phyloP scores from a whole-genome alignment of 2,113 vertebrate genomes.

The cat (Felis catus) region F.catus_Fca126_mat1.0 CM031412.1:113307001-113307500 shows the following conservation, averaged over 20 bases:
- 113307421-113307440: neutral
- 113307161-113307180: neutral
- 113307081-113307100: neutral
- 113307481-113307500: neutral
- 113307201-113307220: neutral
- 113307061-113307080: neutral
- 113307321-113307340: neutral
- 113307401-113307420: neutral
- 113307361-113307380: neutral
- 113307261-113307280: neutral
- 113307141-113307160: neutral
- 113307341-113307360: neutral
- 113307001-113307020: neutral
- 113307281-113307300: no score
- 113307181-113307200: neutral
- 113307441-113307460: neutral
- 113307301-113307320: neutral
- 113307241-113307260: neutral
- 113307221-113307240: neutral
- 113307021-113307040: neutral
- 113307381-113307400: conserved; percentile 31
- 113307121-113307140: neutral
- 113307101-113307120: neutral
- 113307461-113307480: neutral
- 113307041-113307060: neutral